Percentiles rank a stretch among this genome's conserved stretches.
phyloP scores from a whole-genome alignment of 2,888 invertebrate genomes.

The Chloromyia formosa region DNA sequence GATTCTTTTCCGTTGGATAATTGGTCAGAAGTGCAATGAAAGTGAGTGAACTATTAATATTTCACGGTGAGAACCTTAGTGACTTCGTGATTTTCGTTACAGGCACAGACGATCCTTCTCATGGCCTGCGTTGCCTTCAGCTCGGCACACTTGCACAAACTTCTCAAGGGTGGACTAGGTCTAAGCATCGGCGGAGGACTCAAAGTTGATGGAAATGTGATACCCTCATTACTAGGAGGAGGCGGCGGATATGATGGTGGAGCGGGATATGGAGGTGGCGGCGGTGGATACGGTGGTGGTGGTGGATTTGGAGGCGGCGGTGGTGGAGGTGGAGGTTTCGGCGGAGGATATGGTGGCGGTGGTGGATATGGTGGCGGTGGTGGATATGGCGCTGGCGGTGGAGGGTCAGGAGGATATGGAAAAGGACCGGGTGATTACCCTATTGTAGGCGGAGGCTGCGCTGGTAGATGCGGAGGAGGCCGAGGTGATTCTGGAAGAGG shows the following conservation, averaged over 20 bases:
- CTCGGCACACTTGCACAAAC: conserved; percentile 16
- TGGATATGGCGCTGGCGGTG: not conserved
- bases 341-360: conserved; percentile 19
- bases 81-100: not conserved
- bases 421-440: not conserved
- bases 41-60: not conserved
- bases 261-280: not conserved
- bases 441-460: not conserved
- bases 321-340: not conserved
- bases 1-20: conserved; percentile 11
- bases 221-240: conserved; percentile 1
- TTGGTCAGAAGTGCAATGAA: conserved; percentile 14
- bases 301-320: not conserved
- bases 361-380: conserved; percentile 7
- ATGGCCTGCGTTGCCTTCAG: conserved; percentile 18
- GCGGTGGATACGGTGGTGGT: not conserved
- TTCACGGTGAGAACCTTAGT: not conserved
- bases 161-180: conserved; percentile 26
- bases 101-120: not conserved
- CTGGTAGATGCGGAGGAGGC: not conserved
- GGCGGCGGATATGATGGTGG: not conserved
- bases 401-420: not conserved
- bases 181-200: not conserved
- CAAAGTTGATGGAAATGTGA: not conserved
- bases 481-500: too few species aligned